These are phyloP conservation scores for Leguminivora glycinivorella DNA, from an alignment of 1,140 invertebrate species.

Conservation along the genomic window DNA sequence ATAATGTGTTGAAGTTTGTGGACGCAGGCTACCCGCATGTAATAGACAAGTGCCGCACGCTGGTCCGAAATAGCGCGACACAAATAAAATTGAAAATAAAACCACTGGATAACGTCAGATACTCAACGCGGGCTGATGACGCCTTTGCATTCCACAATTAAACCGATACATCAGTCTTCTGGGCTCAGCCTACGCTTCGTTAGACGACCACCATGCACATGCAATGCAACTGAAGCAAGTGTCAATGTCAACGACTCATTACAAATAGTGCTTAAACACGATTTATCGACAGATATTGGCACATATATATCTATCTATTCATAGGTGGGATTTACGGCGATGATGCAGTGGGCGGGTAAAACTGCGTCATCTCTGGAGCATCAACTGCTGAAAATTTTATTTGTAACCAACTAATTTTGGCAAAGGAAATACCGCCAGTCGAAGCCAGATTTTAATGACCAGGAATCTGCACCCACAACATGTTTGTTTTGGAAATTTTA, in stretches of 20 bases:
- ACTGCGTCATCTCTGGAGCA: constrained; percentile 14
- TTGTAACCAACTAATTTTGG: constrained; percentile 25
- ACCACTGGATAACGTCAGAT: constrained; percentile 70
- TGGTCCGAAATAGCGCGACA: constrained; percentile 75
- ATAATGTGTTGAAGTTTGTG: constrained; percentile 36
- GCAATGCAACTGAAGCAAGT: not conserved
- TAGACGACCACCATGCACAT: constrained; percentile 26
- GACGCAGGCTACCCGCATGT: constrained; percentile 62
- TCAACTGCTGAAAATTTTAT: constrained; percentile 19
- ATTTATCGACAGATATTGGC: constrained; percentile 26
- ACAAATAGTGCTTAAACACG: not conserved
- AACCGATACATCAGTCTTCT: constrained; percentile 49
- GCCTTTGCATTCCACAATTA: constrained; percentile 62
- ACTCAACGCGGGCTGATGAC: constrained; percentile 51
- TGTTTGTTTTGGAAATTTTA: constrained; percentile 32
- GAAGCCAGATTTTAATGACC: constrained; percentile 36
- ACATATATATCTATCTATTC: constrained; percentile 16
- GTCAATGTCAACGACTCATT: constrained; percentile 19
- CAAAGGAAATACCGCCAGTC: constrained; percentile 44
- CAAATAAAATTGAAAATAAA: constrained; percentile 78
- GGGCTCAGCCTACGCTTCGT: constrained; percentile 32
- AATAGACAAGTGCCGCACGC: constrained; percentile 70
- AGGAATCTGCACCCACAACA: constrained; percentile 26
- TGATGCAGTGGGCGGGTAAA: constrained; percentile 19
- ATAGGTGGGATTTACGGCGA: constrained; percentile 11